Evolutionary conservation across 2,797 vertebrate species (phyloP).

Genomic region (Moxostoma hubbsi): DNA sequence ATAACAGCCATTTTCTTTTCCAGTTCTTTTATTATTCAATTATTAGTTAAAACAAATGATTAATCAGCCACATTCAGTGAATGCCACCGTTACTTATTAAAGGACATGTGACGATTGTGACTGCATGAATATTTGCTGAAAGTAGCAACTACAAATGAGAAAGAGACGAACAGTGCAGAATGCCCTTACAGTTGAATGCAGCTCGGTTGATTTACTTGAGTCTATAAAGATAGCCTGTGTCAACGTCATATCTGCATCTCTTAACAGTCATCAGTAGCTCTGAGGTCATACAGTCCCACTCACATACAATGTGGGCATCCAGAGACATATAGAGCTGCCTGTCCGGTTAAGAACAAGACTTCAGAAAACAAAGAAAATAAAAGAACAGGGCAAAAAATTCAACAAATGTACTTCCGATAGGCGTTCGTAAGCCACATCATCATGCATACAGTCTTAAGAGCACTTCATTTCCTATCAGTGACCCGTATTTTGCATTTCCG

Average conservation of each 20-base stretch:
- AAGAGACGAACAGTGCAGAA: conserved; percentile 61
- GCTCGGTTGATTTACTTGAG: conserved; percentile 17
- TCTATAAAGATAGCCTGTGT: conserved; percentile 52
- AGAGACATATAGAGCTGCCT: conserved; percentile 67
- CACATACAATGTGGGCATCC: conserved; percentile 15
- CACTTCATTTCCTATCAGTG: conserved; percentile 54
- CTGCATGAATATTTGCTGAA: background rate
- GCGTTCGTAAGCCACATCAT: conserved; percentile 60
- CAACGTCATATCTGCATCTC: conserved; percentile 76
- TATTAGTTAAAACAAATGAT: conserved; percentile 12
- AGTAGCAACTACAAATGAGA: conserved; percentile 2
- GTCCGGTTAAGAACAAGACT: conserved; percentile 57
- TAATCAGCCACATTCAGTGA: background rate
- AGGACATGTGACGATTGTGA: background rate
- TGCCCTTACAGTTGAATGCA: conserved; percentile 55
- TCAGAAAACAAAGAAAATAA: conserved; percentile 38
- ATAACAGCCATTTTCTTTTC: no score
- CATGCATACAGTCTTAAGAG: conserved; percentile 69
- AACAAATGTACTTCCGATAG: conserved; percentile 70
- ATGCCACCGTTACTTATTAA: background rate
- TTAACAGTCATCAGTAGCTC: conserved; percentile 45
- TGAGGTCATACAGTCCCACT: conserved; percentile 21
- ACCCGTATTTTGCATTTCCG: conserved; percentile 52
- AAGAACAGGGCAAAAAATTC: conserved; percentile 41
- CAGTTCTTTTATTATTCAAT: background rate